Evolutionary conservation across 2,797 vertebrate genomes (phyloP).

Genomic region (Bovichtus diacanthus): DNA sequence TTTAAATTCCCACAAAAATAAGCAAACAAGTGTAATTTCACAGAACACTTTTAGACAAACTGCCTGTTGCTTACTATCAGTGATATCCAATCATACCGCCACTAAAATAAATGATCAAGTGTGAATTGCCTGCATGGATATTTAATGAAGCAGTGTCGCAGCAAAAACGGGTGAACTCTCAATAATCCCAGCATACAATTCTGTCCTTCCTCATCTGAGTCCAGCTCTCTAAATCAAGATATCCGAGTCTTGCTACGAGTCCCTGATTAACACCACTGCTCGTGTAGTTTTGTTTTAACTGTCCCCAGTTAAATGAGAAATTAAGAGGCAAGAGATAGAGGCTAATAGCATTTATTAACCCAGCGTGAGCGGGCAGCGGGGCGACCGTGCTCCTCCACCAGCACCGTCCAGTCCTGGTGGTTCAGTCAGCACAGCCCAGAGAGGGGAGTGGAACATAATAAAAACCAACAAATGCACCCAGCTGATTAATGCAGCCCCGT

Average conservation of each 20-base stretch:
- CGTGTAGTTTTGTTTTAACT: constrained; percentile 67
- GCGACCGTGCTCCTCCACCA: constrained; percentile 48
- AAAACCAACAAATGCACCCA: constrained; percentile 93
- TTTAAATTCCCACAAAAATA: not conserved
- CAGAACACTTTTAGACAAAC: not conserved
- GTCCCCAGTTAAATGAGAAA: constrained; percentile 78
- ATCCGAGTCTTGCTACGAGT: constrained; percentile 59
- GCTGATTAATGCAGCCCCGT: constrained; percentile 93
- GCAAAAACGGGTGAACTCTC: constrained; percentile 20
- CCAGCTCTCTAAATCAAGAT: constrained; percentile 66
- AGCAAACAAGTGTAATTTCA: not conserved
- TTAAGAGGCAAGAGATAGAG: constrained; percentile 80
- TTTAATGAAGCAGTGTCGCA: constrained; percentile 17
- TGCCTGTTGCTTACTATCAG: constrained; percentile 7
- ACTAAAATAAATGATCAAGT: not conserved
- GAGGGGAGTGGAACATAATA: constrained; percentile 84
- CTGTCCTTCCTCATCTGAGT: constrained; percentile 48
- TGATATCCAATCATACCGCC: not conserved
- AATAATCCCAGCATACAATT: constrained; percentile 35
- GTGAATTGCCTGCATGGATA: constrained; percentile 11
- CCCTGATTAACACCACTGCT: constrained; percentile 74
- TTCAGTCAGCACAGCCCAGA: constrained; percentile 66
- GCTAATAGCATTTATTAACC: constrained; percentile 85
- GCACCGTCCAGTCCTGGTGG: constrained; percentile 51
- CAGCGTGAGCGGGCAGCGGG: constrained; percentile 72